phyloP scores from a whole-genome alignment of 2,797 vertebrate genomes.

The Gymnodraco acuticeps region DNA sequence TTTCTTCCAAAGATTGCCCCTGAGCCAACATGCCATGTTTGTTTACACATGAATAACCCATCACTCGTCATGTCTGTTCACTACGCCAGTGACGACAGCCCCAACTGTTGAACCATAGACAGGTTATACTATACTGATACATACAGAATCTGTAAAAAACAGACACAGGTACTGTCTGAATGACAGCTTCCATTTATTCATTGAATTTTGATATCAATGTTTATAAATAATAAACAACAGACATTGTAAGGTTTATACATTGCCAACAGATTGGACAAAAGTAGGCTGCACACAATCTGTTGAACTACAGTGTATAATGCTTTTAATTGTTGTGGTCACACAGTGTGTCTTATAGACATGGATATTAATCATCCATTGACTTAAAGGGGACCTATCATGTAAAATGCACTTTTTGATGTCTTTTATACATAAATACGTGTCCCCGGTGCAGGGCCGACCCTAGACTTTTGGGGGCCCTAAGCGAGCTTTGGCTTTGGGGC shows the following conservation, averaged over 20 bases:
- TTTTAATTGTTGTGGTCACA: slow-evolving; percentile 19
- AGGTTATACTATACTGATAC: slow-evolving; percentile 38
- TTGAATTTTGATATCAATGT: neutral
- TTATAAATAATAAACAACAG: neutral
- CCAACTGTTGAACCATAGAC: slow-evolving; percentile 61
- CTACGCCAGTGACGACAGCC: slow-evolving; percentile 37
- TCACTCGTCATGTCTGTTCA: slow-evolving; percentile 56
- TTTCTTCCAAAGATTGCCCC: slow-evolving; percentile 74
- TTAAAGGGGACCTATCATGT: too few relatives aligned
- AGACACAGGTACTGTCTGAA: neutral
- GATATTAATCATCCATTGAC: slow-evolving; percentile 16
- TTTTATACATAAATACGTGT: too few relatives aligned
- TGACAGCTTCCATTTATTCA: neutral
- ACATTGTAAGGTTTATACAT: neutral
- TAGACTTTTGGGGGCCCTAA: too few relatives aligned
- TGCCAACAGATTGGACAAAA: neutral
- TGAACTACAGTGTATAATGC: neutral
- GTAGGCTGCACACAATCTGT: neutral
- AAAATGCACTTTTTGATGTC: too few relatives aligned
- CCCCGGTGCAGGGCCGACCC: too few relatives aligned
- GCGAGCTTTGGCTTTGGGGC: too few relatives aligned
- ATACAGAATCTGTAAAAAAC: neutral
- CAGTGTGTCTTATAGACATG: slow-evolving; percentile 2
- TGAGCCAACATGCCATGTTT: slow-evolving; percentile 71
- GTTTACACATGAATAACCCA: slow-evolving; percentile 76